Base-by-base conservation (phyloP, 2,888 invertebrate genomes). In the Antitype chi region DNA sequence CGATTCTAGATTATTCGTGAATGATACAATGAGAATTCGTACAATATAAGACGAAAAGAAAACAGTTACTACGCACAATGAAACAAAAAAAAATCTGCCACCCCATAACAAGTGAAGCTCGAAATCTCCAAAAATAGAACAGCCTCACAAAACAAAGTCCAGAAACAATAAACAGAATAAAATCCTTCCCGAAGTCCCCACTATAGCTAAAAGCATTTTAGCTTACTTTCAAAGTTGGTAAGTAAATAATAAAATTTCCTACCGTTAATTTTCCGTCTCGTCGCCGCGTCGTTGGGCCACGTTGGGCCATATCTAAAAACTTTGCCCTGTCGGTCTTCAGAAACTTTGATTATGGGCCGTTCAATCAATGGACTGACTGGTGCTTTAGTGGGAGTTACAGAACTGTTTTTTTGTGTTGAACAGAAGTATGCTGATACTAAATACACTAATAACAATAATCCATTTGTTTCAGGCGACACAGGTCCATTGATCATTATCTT, bases 171-270 rank as follows among this genome's bases (percentile, higher is more conserved):
- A 84, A 81, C 68, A 77, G 70, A 87, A 78, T 68, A 70, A 76
- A 82, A 80, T 76, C 85, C 73, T 80, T 75, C 15, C 28, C 62
- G n/a, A 71, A 81, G 47, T 66, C 71, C 57, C 63, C 67, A 82
- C 80, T 82, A 83, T 76, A 66, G 76, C 78, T 87, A 78, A 87
- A 87, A 85, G 85, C 85, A 85, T 88, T 83, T 82, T 64, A 77
- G 85, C 75, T 79, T 76, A 80, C 83, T 85, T 82, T 70, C 73
- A 15, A 85, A 88, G 68, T 87, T 74, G 52, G 71, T 76, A 87
- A 87, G 83, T 85, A 85, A 85, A 86, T 87, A 88, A 83, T 88
- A 81, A 87, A 88, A 87, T 87, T 85, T 74, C 74, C 60, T 62
- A 47, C 66, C 74, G 87, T 80, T 87, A 88, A 87, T 87, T 87